A percentile compares a stretch with the other conserved stretches of the same genome.
Evolutionary conservation across 1,140 invertebrate genomes (phyloP).

Genomic region (Geopemphigus sp.): DNA sequence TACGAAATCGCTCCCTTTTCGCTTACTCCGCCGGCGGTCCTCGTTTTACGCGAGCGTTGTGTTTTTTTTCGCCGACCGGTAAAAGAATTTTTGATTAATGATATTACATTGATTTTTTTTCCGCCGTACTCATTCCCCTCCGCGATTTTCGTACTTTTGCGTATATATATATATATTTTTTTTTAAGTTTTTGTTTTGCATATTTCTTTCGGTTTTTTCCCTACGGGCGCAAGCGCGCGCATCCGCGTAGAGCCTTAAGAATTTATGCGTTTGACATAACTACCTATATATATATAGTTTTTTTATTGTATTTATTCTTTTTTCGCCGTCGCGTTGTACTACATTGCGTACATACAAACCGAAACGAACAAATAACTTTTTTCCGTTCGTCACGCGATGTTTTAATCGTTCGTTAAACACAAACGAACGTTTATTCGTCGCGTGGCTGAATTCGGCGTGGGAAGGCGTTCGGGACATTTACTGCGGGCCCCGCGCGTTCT

Average conservation of each 20-base stretch:
- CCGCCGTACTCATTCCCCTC: background rate
- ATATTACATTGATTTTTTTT: slow-evolving; percentile 49
- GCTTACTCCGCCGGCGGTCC: background rate
- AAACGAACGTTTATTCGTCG: background rate
- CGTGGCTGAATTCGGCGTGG: too few species aligned
- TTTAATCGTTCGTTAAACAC: slow-evolving; percentile 2
- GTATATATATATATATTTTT: background rate
- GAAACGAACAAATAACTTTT: background rate
- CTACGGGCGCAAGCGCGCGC: background rate
- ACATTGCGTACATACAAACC: background rate
- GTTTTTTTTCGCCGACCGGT: slow-evolving; percentile 34
- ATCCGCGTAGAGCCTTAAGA: slow-evolving; percentile 17
- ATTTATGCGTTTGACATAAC: slow-evolving; percentile 40
- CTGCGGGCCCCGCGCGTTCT: too few species aligned
- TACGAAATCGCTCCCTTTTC: slow-evolving; percentile 42
- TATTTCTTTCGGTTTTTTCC: slow-evolving; percentile 39
- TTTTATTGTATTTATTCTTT: background rate
- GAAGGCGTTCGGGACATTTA: too few species aligned
- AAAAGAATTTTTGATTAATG: slow-evolving; percentile 50
- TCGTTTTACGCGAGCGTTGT: background rate
- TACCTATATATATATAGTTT: background rate
- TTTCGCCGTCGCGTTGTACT: background rate
- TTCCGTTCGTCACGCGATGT: background rate
- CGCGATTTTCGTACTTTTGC: slow-evolving; percentile 19
- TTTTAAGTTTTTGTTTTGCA: slow-evolving; percentile 46